Evolutionary conservation across 2,888 invertebrate species (phyloP).

Genomic region (Drosophila siamana): DNA sequence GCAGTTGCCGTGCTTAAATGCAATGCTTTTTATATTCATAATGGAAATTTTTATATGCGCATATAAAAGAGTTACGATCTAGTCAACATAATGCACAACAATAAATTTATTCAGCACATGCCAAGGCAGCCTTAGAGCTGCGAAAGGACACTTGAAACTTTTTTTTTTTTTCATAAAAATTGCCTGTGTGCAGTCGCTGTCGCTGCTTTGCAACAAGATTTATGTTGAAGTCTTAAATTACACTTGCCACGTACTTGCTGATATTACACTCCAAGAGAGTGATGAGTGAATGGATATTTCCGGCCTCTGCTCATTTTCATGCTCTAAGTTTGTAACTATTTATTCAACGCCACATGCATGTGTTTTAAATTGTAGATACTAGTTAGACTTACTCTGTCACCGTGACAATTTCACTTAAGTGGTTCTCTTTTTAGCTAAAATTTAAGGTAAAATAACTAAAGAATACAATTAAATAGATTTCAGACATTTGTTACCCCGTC

Average conservation of each 20-base stretch:
- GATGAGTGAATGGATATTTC: constrained; percentile 31
- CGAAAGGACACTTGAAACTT: constrained; percentile 52
- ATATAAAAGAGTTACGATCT: constrained; percentile 34
- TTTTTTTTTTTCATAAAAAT: constrained; percentile 31
- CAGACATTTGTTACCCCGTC: too few relatives aligned
- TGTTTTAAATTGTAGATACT: not conserved
- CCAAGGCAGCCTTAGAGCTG: constrained; percentile 37
- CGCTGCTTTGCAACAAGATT: constrained; percentile 58
- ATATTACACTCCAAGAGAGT: constrained; percentile 66
- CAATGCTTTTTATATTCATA: constrained; percentile 77
- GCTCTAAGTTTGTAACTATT: constrained; percentile 1
- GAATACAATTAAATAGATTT: too few relatives aligned
- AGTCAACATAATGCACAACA: constrained; percentile 77
- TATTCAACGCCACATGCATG: constrained; percentile 1
- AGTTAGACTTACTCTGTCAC: not conserved
- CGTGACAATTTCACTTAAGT: too few relatives aligned
- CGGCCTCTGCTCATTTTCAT: not conserved
- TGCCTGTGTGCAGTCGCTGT: constrained; percentile 28
- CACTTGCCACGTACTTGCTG: constrained; percentile 66
- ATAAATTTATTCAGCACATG: constrained; percentile 80
- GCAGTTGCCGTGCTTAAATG: constrained; percentile 58
- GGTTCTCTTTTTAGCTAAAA: too few relatives aligned
- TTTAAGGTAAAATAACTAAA: too few relatives aligned
- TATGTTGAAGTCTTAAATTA: constrained; percentile 70
- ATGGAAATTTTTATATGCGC: constrained; percentile 55